These are phyloP conservation scores for Holocentrus rufus DNA, from an alignment of 2,797 vertebrate genomes.

Conservation along the genomic window DNA sequence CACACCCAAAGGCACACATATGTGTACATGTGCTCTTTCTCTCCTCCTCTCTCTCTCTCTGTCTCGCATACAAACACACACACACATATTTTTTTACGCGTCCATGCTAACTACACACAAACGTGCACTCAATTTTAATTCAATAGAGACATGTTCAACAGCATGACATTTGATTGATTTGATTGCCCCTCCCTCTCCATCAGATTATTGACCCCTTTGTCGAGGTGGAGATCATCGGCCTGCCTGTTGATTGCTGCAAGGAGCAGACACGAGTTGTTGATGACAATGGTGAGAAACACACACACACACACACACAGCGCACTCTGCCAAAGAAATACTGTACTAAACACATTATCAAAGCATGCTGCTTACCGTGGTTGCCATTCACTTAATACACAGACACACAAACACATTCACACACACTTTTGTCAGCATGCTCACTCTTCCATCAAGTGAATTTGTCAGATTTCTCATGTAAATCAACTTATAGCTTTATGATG, in stretches of 20 bases:
- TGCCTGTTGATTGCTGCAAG: constrained; percentile 96
- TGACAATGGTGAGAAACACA: constrained; percentile 89
- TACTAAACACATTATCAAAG: neutral
- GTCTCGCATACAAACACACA: constrained; percentile 19
- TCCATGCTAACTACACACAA: neutral
- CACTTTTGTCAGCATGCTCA: neutral
- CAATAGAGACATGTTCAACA: neutral
- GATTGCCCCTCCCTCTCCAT: constrained; percentile 23
- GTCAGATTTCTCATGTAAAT: neutral
- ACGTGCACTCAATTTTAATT: constrained; percentile 15
- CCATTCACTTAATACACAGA: neutral
- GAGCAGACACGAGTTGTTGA: constrained; percentile 98
- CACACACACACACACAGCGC: neutral
- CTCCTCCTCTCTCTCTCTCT: too few relatives aligned
- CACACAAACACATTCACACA: neutral
- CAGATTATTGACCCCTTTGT: constrained; percentile 99
- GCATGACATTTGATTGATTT: constrained; percentile 10
- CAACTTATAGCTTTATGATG: neutral
- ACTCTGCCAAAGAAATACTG: neutral
- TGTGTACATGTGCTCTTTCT: too few relatives aligned
- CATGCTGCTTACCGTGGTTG: neutral
- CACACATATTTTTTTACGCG: neutral
- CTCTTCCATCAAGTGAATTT: neutral
- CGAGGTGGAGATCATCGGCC: constrained; percentile 98
- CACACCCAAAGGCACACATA: constrained; percentile 13